phyloP scores from a whole-genome alignment of 2,797 vertebrate species.

The Tarsius wallacei region DNA sequence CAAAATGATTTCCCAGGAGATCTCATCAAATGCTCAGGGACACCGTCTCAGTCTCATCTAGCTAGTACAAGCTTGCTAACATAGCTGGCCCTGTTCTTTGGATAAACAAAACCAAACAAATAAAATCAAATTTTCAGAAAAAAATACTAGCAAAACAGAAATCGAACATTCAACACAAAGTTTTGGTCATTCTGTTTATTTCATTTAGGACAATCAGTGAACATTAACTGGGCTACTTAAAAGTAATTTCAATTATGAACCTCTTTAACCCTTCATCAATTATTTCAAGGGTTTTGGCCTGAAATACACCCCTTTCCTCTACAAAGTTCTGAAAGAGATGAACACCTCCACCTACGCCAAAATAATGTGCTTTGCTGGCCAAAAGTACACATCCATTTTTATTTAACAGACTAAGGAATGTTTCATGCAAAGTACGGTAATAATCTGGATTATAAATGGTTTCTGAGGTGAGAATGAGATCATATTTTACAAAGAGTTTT shows the following conservation, averaged over 20 bases:
- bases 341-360: slow-evolving; percentile 96
- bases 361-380: slow-evolving; percentile 97
- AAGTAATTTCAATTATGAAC: slow-evolving; percentile 93
- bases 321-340: slow-evolving; percentile 95
- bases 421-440: slow-evolving; percentile 93
- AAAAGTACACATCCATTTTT: slow-evolving; percentile 93
- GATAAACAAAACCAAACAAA: slow-evolving; percentile 28
- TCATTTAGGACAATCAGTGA: neutral
- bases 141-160: slow-evolving; percentile 50
- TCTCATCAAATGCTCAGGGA: neutral
- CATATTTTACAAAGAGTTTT: slow-evolving; percentile 92
- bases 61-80: neutral
- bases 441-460: slow-evolving; percentile 96
- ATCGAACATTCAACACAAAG: neutral
- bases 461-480: slow-evolving; percentile 97
- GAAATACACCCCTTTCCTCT: slow-evolving; percentile 93
- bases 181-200: slow-evolving; percentile 72
- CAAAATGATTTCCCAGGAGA: neutral
- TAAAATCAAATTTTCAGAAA: neutral
- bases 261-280: slow-evolving; percentile 95
- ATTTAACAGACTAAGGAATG: slow-evolving; percentile 92
- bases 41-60: neutral
- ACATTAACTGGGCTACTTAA: slow-evolving; percentile 89
- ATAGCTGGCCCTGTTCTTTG: neutral
- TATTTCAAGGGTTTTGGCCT: slow-evolving; percentile 90